Percentiles rank a stretch among this genome's conserved stretches.
These are phyloP conservation scores for Drosophila lutescens DNA, from an alignment of 2,888 invertebrate species.

Conservation along the genomic window DNA sequence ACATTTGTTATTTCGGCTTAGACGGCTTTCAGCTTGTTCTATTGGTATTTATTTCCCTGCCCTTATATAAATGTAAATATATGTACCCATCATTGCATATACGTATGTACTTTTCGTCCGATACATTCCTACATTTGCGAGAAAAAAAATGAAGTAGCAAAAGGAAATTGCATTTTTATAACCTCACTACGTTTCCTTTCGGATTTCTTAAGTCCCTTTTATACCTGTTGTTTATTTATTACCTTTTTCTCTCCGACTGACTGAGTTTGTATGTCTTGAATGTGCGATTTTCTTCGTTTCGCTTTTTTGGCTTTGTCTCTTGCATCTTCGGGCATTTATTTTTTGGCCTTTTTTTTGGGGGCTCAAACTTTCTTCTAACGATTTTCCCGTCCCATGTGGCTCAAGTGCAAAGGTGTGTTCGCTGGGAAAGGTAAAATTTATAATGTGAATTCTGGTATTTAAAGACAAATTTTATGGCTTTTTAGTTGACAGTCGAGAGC, in stretches of 20 bases:
- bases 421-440: slow-evolving; percentile 26
- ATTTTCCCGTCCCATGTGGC: slow-evolving; percentile 33
- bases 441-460: slow-evolving; percentile 36
- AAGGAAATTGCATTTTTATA: slow-evolving; percentile 67
- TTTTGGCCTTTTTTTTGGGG: slow-evolving; percentile 11
- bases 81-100: too few relatives aligned
- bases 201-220: slow-evolving; percentile 63
- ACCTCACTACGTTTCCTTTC: slow-evolving; percentile 46
- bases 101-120: too few relatives aligned
- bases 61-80: slow-evolving; percentile 3
- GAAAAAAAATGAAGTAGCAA: not conserved
- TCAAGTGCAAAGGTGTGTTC: slow-evolving; percentile 10
- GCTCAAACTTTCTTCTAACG: slow-evolving; percentile 44
- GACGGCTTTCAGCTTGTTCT: slow-evolving; percentile 51
- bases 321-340: slow-evolving; percentile 34
- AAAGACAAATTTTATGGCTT: slow-evolving; percentile 49
- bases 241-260: slow-evolving; percentile 21
- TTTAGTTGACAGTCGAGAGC: slow-evolving; percentile 46
- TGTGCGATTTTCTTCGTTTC: slow-evolving; percentile 25
- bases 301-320: slow-evolving; percentile 34
- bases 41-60: slow-evolving; percentile 34
- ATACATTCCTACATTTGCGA: not conserved
- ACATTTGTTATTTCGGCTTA: slow-evolving; percentile 67
- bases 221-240: slow-evolving; percentile 74
- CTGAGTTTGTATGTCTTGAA: not conserved